Evolutionary conservation across 2,797 vertebrate genomes (phyloP).

Genomic region (Rhincodon typus): DNA sequence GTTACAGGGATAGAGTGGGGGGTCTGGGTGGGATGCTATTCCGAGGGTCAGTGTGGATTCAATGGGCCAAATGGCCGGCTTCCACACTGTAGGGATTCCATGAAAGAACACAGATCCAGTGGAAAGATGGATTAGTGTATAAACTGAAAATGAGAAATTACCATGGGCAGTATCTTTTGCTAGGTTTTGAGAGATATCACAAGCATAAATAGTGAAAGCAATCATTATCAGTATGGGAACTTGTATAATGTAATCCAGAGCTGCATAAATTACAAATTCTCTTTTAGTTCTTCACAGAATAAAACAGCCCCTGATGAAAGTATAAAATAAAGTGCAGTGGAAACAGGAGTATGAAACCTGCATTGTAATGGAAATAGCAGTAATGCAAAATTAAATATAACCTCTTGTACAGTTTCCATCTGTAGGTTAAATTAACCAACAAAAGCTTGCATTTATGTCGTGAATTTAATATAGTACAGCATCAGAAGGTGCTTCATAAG

Average conservation of each 20-base stretch:
- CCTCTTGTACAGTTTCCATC: neutral
- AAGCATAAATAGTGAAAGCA: neutral
- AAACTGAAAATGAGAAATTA: neutral
- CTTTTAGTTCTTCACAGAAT: neutral
- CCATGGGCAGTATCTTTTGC: neutral
- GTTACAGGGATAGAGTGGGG: too few relatives aligned
- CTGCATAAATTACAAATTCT: neutral
- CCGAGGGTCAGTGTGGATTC: too few relatives aligned
- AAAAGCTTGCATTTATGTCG: neutral
- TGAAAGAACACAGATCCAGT: neutral
- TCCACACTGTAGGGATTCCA: too few relatives aligned
- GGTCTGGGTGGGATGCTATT: too few relatives aligned
- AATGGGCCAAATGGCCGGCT: too few relatives aligned
- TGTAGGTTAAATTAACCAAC: neutral
- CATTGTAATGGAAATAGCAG: neutral
- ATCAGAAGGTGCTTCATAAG: neutral
- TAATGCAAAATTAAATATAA: neutral
- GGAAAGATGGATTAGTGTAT: neutral
- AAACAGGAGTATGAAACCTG: neutral
- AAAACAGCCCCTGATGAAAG: neutral
- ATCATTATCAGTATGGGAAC: neutral
- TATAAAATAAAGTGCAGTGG: neutral
- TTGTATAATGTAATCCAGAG: neutral
- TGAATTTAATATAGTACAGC: neutral
- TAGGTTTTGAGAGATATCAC: neutral